Percentiles rank a stretch among this genome's conserved stretches.
These are phyloP conservation scores for Polypterus bichir DNA, from an alignment of 2,113 vertebrate species.

Conservation along the genomic window DNA sequence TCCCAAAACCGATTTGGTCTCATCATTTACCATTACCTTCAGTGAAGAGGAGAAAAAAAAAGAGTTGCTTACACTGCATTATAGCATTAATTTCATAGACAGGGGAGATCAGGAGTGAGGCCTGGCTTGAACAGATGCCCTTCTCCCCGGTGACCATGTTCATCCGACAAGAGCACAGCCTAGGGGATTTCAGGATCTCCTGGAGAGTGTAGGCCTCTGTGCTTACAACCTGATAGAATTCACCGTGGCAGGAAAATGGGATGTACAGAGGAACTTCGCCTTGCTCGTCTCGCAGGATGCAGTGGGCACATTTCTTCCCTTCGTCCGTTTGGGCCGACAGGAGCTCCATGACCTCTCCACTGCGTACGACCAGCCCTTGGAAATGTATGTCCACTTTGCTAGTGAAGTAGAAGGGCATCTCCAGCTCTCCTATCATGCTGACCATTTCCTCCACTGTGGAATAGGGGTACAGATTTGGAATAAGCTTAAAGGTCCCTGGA, in stretches of 20 bases:
- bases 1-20: too few species aligned
- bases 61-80: constrained; percentile 63
- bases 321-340: constrained; percentile 23
- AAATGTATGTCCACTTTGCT: constrained; percentile 32
- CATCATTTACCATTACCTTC: too few species aligned
- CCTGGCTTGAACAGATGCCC: neutral
- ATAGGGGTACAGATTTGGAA: constrained; percentile 28
- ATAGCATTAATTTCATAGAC: constrained; percentile 59
- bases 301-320: constrained; percentile 30
- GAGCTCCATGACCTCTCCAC: constrained; percentile 31
- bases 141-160: constrained; percentile 27
- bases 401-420: constrained; percentile 45
- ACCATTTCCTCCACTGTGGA: constrained; percentile 45
- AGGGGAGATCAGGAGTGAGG: constrained; percentile 40
- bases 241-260: constrained; percentile 35
- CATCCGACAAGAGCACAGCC: constrained; percentile 27
- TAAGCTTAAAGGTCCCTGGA: constrained; percentile 55
- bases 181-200: constrained; percentile 44
- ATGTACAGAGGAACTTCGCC: constrained; percentile 27
- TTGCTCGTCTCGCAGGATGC: constrained; percentile 26
- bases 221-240: constrained; percentile 34
- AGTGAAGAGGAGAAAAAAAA: neutral
- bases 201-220: constrained; percentile 36
- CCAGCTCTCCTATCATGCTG: constrained; percentile 24
- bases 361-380: constrained; percentile 26